Base-by-base conservation (phyloP, 1,140 invertebrate species). In the Spodoptera frugiperda region DNA sequence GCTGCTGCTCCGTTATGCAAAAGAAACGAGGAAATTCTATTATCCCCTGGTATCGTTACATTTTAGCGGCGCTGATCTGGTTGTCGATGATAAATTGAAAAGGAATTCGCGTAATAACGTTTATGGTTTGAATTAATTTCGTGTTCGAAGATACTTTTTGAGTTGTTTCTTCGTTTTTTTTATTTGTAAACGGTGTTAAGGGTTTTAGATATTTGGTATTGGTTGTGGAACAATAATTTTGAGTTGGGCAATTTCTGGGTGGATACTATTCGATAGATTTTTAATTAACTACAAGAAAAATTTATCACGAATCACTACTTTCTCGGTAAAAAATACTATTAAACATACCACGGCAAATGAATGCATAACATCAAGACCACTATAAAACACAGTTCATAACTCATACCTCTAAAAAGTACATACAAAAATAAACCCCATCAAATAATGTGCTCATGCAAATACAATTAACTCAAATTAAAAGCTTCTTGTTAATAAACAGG, bases 1-100 rank as follows among this genome's bases (percentile, higher is more conserved):
- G 87, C 67, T 82, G 84, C 86, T 83, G 78, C 85, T 84, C 78
- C 85, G 81, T 80, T 79, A 76, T 72, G 73, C 65, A 79, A 71
- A 79, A 76, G 54, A 73, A 68, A 25, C 54, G 70, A n/a, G 54
- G 21, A 61, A 63, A 74, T 74, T 19, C 11, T 63, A 59, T 74
- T 74, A 74, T 33, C 57, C 63, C 33, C 17, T 21, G 53, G 70
- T 73, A 30, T 48, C 44, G 51, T 39, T 73, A 21, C 33, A 73
- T 59, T 73, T 48, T 59, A 73, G 30, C 19, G 21, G 54, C 53
- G 54, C 44, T 44, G 21, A 48, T 14, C 54, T 59, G 53, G 51
- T 46, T 39, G 30, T 55, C 30, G 51, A 71, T 55, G 49, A 39
- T 44, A 19, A 54, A 55, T 71, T 67, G 63, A 51, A 67, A 48